A percentile compares a stretch with the other conserved stretches of the same genome.
Conservation (phyloP, 2,113 vertebrate genomes). For the Polyodon spathula region DNA sequence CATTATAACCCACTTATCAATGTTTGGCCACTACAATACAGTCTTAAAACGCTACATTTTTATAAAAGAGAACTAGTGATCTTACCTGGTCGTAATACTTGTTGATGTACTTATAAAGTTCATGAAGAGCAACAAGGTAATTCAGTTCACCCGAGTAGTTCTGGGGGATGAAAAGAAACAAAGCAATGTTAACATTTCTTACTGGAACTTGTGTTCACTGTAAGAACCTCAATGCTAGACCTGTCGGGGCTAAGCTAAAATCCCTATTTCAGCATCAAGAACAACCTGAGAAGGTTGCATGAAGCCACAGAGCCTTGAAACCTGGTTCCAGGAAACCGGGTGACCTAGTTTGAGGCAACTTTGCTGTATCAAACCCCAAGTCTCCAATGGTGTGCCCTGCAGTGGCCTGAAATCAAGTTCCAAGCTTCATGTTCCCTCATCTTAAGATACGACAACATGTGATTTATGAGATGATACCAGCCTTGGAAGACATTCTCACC, state of each 20-base stretch:
- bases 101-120: constrained; percentile 98
- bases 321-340: too few species aligned
- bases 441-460: too few species aligned
- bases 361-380: too few species aligned
- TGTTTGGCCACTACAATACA: too few species aligned
- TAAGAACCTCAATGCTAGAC: neutral
- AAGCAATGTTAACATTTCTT: neutral
- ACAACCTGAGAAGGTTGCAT: neutral
- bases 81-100: constrained; percentile 96
- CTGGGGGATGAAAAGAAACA: constrained; percentile 45
- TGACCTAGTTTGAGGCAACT: too few species aligned
- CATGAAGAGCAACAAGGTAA: constrained; percentile 87
- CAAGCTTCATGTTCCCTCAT: too few species aligned
- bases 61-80: neutral
- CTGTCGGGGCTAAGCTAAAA: neutral
- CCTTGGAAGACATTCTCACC: constrained; percentile 46
- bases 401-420: too few species aligned
- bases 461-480: neutral
- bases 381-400: too few species aligned
- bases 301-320: too few species aligned
- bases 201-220: too few species aligned
- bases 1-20: too few species aligned
- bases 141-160: constrained; percentile 94
- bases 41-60: neutral
- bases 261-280: neutral